These are phyloP conservation scores for Rhinopithecus roxellana DNA, from an alignment of 2,113 vertebrate species.

Conservation along the genomic window DNA sequence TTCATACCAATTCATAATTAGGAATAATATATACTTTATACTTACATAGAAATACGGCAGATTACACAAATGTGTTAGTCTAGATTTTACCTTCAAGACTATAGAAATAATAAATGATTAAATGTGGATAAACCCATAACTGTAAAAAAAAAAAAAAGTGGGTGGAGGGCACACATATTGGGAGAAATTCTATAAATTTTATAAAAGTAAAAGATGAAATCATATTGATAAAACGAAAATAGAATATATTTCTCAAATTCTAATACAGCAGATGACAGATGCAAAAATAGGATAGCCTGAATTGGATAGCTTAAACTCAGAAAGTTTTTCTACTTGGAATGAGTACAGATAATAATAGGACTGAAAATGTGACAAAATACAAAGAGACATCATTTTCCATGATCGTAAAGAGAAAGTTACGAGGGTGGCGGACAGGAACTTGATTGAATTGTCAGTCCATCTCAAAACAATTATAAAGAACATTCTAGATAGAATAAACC, in stretches of 20 bases:
- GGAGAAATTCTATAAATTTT: not conserved
- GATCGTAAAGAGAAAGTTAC: not conserved
- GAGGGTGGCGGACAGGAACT: accelerated
- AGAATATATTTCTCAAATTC: not conserved
- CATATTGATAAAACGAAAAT: not conserved
- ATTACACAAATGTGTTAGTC: not conserved
- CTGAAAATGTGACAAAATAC: not conserved
- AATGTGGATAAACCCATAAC: not conserved
- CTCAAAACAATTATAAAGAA: not conserved
- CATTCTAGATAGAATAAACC: not conserved
- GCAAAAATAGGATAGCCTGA: not conserved
- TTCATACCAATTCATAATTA: not conserved
- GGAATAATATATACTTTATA: not conserved
- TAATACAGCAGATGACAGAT: not conserved
- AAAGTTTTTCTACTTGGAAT: not conserved
- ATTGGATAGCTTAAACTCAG: not conserved
- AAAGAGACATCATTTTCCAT: not conserved
- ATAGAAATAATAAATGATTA: not conserved
- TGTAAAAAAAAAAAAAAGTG: not conserved
- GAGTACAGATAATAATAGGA: not conserved
- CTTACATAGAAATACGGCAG: not conserved
- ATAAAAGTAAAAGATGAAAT: not conserved
- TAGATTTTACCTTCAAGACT: not conserved
- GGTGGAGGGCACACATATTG: not conserved
- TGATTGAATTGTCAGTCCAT: not conserved